Evolutionary conservation across 2,113 vertebrate species (phyloP), one percentile per base, ranked within the genome.

Genomic region (Dryoscopus gambensis): DNA sequence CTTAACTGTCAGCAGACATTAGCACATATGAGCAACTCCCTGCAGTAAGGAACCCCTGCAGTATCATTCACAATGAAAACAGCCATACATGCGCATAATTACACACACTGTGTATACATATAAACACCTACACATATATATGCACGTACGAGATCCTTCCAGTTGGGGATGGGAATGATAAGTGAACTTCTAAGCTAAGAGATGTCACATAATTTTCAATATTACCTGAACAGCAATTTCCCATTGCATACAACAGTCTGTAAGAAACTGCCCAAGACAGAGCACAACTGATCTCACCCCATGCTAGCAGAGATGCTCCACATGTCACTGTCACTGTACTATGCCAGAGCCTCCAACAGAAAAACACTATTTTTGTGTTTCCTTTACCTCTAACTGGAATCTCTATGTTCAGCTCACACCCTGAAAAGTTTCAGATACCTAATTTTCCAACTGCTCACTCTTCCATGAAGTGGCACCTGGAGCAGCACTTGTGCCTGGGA

Each of bases 131-230:
- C 16, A 56, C 15, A 42, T 7, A 8, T 1, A 9, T 13, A 7
- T 0, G 7, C 7, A 60, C 0, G 0, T 4, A 63, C 0, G 0
- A 76, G 20, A 56, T 5, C 11, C n/a, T 69, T 75, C 30, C 37
- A 80, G 6, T 19, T 53, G 6, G 24, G 37, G 11, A 80, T 31
- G 15, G 60, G 23, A 62, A 67, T 10, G 27, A 14, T 60, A 68
- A 65, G 35, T 10, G 59, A 91, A 33, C 19, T 68, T 75, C 9
- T 27, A 62, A 83, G 18, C 22, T 50, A 76, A 69, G 49, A 27
- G 21, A 71, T 63, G 4, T 42, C 39, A 18, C 24, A 27, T 17
- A 2, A 49, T 20, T 71, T 82, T 76, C 47, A 64, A 0, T 60
- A 59, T 42, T 67, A 44, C 65, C 52, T 84, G 30, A 84, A 65